A percentile compares a stretch with the other conserved stretches of the same genome.
These are phyloP conservation scores for Lordiphosa mommai DNA, from an alignment of 1,140 invertebrate genomes.

Conservation along the genomic window DNA sequence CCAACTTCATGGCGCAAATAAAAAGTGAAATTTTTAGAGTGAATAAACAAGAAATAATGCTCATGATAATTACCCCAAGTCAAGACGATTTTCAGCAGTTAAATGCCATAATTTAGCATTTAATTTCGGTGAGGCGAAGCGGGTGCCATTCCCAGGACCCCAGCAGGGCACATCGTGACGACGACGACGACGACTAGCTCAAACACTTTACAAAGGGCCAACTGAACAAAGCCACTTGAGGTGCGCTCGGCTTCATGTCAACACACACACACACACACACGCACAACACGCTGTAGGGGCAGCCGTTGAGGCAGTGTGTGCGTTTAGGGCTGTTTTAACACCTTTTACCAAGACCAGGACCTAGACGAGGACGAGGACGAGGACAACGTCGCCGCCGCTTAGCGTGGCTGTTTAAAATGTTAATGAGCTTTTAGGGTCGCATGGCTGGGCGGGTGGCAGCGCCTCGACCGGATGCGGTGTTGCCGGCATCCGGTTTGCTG, in stretches of 20 bases:
- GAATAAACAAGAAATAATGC: slow-evolving; percentile 73
- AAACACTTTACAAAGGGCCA: slow-evolving; percentile 70
- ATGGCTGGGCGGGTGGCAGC: slow-evolving; percentile 13
- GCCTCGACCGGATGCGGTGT: slow-evolving; percentile 58
- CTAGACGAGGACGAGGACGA: background rate
- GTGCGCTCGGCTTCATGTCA: slow-evolving; percentile 74
- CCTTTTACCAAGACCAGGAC: slow-evolving; percentile 39
- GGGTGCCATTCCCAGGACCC: slow-evolving; percentile 17
- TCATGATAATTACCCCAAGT: slow-evolving; percentile 67
- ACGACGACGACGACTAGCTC: slow-evolving; percentile 35
- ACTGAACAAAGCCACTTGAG: slow-evolving; percentile 77
- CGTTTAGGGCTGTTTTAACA: slow-evolving; percentile 74
- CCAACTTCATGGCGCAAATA: slow-evolving; percentile 58
- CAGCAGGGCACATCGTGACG: slow-evolving; percentile 10
- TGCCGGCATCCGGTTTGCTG: slow-evolving; percentile 72
- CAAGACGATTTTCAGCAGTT: slow-evolving; percentile 66
- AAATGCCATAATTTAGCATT: slow-evolving; percentile 69
- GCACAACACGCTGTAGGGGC: slow-evolving; percentile 18
- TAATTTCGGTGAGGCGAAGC: slow-evolving; percentile 32
- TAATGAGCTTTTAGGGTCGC: slow-evolving; percentile 73
- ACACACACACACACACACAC: slow-evolving; percentile 38
- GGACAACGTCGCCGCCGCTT: slow-evolving; percentile 48
- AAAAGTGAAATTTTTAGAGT: slow-evolving; percentile 67
- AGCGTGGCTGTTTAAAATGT: slow-evolving; percentile 75
- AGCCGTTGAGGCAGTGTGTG: slow-evolving; percentile 19